Evolutionary conservation across 2,113 vertebrate genomes (phyloP).

Genomic region (Phaethon lepturus): DNA sequence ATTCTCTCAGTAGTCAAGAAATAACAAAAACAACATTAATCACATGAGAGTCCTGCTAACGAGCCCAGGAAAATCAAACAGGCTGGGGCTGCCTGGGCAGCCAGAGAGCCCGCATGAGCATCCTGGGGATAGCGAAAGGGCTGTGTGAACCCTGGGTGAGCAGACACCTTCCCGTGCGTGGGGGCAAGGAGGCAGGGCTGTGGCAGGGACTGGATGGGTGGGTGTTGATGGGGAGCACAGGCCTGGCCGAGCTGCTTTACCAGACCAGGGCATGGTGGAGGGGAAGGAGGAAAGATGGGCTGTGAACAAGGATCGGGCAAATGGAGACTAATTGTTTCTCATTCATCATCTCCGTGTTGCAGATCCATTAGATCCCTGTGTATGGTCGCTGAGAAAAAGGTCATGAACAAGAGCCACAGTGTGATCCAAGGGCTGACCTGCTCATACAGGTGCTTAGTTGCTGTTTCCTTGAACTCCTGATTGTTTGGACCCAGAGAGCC

Average conservation of each 20-base stretch:
- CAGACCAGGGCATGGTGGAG: background rate
- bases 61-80: background rate
- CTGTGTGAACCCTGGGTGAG: background rate
- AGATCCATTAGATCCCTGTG: background rate
- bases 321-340: background rate
- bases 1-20: background rate
- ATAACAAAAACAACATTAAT: background rate
- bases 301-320: background rate
- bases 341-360: background rate
- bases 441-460: background rate
- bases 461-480: background rate
- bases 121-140: background rate
- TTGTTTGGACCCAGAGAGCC: background rate
- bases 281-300: background rate
- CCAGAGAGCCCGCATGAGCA: background rate
- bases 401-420: background rate
- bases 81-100: background rate
- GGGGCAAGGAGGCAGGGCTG: background rate
- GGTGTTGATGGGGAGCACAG: background rate
- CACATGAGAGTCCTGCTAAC: background rate
- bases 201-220: background rate
- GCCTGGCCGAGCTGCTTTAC: background rate
- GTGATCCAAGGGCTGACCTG: background rate
- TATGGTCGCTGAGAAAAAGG: background rate
- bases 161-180: accelerated